Evolutionary conservation across 2,113 vertebrate genomes (phyloP), one percentile per base, ranked within the genome.

Genomic region (Ciconia stormi): DNA sequence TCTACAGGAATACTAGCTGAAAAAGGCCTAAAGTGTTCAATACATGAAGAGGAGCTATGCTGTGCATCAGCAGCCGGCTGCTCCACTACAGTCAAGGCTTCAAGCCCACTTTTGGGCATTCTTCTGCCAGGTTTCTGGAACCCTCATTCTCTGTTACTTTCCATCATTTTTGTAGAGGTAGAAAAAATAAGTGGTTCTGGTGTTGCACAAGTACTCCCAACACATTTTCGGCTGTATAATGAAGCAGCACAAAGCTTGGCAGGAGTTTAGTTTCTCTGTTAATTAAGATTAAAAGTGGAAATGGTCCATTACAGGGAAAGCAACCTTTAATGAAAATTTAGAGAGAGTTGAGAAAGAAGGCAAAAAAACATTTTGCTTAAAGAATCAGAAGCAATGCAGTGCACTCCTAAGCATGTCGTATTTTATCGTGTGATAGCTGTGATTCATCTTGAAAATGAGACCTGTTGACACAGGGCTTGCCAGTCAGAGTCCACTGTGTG

Each of bases 391-490:
- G 32, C 18, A 5, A 25, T 12, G 53, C n/a, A 23, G 58, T 0
- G 9, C 18, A 0, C 30, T 58, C 52, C 22, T 36, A 9, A 4
- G 55, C 18, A 7, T 11, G 0, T 1, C 1, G 0, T 20, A 4
- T 11, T 65, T 81, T 16, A 1, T 1, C 0, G 2, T 3, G 63
- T 7, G n/a, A 2, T 21, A 6, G 3, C 36, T 10, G 7, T 4
- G 5, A 53, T 14, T 82, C 5, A 25, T 26, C 22, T 8, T 42
- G 47, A 11, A 38, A 58, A 26, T 1, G 22, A 79, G 49, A 34
- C 23, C 62, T 47, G 53, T 20, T 47, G 81, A n/a, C 23, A 2
- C 42, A 15, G 76, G 40, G 12, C 32, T 23, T 49, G 22, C 15
- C 38, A 3, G 65, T 3, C 81, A 17, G 59, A 16, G 46, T 3